These are phyloP conservation scores for Willowsia nigromaculata DNA, from an alignment of 2,888 invertebrate species.

Conservation along the genomic window DNA sequence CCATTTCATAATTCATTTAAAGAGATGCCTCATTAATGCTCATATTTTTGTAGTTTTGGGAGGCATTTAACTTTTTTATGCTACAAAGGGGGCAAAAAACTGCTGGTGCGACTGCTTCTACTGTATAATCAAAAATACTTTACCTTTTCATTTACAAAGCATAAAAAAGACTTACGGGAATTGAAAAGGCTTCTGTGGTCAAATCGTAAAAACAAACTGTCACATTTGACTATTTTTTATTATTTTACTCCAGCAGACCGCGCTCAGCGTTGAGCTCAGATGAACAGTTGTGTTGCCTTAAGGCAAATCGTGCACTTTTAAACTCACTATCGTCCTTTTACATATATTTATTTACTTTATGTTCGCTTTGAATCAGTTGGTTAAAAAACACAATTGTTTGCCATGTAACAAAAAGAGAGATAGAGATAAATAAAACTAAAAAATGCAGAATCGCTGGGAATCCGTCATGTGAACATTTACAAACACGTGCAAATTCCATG, in stretches of 20 bases:
- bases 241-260: not conserved
- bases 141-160: not conserved
- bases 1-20: no score
- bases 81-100: no score
- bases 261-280: not conserved
- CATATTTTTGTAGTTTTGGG: no score
- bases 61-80: no score
- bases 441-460: not conserved
- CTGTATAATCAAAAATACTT: not conserved
- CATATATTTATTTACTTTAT: not conserved
- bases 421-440: not conserved
- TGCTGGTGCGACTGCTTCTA: no score
- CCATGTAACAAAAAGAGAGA: not conserved
- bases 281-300: not conserved
- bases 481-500: not conserved
- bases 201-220: constrained; percentile 29
- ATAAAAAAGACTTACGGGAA: not conserved
- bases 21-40: no score
- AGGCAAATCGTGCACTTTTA: constrained; percentile 2
- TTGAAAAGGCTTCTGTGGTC: not conserved
- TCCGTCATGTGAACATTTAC: not conserved
- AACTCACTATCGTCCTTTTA: not conserved
- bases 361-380: no score
- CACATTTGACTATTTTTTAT: constrained; percentile 11
- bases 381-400: not conserved